A percentile compares a stretch with the other conserved stretches of the same genome.
These are phyloP conservation scores for Silvanus unidentatus DNA, from an alignment of 2,888 invertebrate genomes.

Conservation along the genomic window DNA sequence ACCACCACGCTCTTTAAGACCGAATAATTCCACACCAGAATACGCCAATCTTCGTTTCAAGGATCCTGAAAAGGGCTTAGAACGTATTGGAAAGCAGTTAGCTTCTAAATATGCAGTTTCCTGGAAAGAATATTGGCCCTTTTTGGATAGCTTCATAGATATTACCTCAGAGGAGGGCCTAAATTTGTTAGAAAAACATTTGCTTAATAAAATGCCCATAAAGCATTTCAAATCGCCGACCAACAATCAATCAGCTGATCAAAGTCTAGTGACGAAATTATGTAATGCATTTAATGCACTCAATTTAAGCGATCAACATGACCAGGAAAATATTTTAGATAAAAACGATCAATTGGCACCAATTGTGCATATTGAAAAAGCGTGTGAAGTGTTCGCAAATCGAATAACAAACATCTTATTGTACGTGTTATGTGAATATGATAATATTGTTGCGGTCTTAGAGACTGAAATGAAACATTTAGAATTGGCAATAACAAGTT, in stretches of 20 bases:
- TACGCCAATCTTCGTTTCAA: slow-evolving; percentile 36
- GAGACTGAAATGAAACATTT: slow-evolving; percentile 63
- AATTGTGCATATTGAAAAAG: slow-evolving; percentile 55
- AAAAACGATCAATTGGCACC: slow-evolving; percentile 35
- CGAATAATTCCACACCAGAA: slow-evolving; percentile 19
- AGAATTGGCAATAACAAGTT: slow-evolving; percentile 61
- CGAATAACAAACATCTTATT: slow-evolving; percentile 60
- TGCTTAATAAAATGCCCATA: slow-evolving; percentile 44
- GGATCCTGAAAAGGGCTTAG: slow-evolving; percentile 84
- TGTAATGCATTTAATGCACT: slow-evolving; percentile 55
- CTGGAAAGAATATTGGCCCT: slow-evolving; percentile 94
- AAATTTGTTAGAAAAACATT: slow-evolving; percentile 64
- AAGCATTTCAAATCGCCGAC: slow-evolving; percentile 6
- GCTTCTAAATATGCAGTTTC: slow-evolving; percentile 67
- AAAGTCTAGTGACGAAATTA: slow-evolving; percentile 56
- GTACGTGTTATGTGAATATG: slow-evolving; percentile 43
- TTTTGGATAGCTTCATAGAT: slow-evolving; percentile 76
- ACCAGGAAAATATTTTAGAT: slow-evolving; percentile 33
- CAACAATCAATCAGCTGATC: slow-evolving; percentile 11
- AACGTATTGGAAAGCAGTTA: slow-evolving; percentile 69
- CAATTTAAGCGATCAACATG: slow-evolving; percentile 51
- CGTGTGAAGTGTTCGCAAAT: slow-evolving; percentile 62
- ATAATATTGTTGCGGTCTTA: slow-evolving; percentile 50
- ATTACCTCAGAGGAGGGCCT: slow-evolving; percentile 70
- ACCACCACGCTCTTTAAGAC: slow-evolving; percentile 55